Percentiles rank a stretch among this genome's conserved stretches.
Evolutionary conservation across 2,888 invertebrate genomes (phyloP).

Genomic region (Chalcis sispes): DNA sequence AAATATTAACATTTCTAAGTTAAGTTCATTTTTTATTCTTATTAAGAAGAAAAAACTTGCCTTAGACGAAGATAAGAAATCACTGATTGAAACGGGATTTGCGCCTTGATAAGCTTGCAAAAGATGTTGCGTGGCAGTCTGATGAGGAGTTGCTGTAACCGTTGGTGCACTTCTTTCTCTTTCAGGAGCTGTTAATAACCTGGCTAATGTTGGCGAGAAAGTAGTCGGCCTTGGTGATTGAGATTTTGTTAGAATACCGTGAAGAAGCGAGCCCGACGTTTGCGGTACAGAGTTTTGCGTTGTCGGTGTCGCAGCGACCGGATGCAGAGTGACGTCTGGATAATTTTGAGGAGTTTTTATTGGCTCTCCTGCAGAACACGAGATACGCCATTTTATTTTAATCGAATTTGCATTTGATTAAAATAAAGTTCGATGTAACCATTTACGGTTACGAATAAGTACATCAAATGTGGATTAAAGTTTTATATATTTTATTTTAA

Average conservation of each 20-base stretch:
- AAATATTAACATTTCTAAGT: not conserved
- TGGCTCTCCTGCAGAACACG: conserved; percentile 69
- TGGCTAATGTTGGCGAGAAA: conserved; percentile 88
- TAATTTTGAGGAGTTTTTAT: conserved; percentile 81
- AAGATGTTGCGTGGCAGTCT: conserved; percentile 69
- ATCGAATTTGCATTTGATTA: conserved; percentile 5
- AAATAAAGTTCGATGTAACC: conserved; percentile 7
- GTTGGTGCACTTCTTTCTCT: conserved; percentile 71
- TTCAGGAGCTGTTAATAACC: conserved; percentile 84
- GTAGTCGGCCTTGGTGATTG: conserved; percentile 79
- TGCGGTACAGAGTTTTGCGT: conserved; percentile 67
- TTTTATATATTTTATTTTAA: too few species aligned
- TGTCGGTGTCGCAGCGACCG: conserved; percentile 79
- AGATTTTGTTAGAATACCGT: conserved; percentile 85
- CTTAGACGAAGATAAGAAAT: conserved; percentile 77
- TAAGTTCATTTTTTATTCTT: not conserved
- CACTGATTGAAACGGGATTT: conserved; percentile 76
- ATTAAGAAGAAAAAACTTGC: conserved; percentile 62
- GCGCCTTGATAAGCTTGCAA: conserved; percentile 72
- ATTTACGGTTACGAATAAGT: too few species aligned
- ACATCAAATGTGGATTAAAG: not conserved
- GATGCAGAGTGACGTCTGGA: conserved; percentile 88
- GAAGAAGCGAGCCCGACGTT: conserved; percentile 83
- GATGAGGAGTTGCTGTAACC: conserved; percentile 65
- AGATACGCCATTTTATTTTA: conserved; percentile 28